A percentile compares a stretch with the other conserved stretches of the same genome.
These are phyloP conservation scores for Epistrophella euchroma DNA, from an alignment of 2,888 invertebrate species.

Conservation along the genomic window DNA sequence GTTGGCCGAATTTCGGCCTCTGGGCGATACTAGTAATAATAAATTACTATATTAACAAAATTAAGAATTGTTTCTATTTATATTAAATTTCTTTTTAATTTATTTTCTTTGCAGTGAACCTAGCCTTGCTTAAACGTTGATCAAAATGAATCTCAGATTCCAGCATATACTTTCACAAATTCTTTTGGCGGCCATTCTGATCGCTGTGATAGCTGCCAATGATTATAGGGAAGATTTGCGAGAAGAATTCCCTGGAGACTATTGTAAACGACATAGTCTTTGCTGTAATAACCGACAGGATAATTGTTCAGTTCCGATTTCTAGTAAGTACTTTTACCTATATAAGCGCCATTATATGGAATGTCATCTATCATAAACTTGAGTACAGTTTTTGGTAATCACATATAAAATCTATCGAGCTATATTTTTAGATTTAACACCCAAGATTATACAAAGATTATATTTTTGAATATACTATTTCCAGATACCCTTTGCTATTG, in stretches of 20 bases:
- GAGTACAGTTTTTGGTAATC: too few species aligned
- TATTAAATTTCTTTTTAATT: background rate
- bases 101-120: conserved; percentile 43
- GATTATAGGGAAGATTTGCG: conserved; percentile 82
- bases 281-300: conserved; percentile 93
- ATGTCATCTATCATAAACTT: too few species aligned
- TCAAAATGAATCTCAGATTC: conserved; percentile 67
- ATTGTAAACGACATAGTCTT: conserved; percentile 80
- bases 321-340: conserved; percentile 84
- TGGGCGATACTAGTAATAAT: too few species aligned
- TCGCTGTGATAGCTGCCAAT: conserved; percentile 77
- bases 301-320: conserved; percentile 91
- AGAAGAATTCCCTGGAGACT: conserved; percentile 81
- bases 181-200: conserved; percentile 61
- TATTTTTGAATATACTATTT: background rate
- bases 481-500: conserved; percentile 95
- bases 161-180: conserved; percentile 59
- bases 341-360: background rate
- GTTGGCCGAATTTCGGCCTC: too few species aligned
- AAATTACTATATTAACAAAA: too few species aligned
- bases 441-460: too few species aligned
- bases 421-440: too few species aligned
- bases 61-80: background rate
- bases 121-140: conserved; percentile 24
- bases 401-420: too few species aligned